Percentiles rank a stretch among this genome's conserved stretches.
These are phyloP conservation scores for Pseudorasbora parva DNA, from an alignment of 2,113 vertebrate genomes.

Conservation along the genomic window DNA sequence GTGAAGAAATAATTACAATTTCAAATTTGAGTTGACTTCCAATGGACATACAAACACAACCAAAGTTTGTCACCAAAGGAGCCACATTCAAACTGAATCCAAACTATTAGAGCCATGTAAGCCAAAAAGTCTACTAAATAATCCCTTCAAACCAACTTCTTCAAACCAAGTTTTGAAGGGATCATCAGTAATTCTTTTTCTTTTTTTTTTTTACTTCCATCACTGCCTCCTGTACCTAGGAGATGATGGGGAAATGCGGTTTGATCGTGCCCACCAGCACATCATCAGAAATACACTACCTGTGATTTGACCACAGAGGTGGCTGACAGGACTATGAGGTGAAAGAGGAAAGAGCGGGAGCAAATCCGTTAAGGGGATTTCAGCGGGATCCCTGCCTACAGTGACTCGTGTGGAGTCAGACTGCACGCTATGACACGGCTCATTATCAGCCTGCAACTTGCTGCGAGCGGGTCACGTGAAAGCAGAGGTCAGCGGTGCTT, in stretches of 20 bases:
- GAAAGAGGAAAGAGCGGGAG: neutral
- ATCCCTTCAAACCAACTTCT: constrained; percentile 15
- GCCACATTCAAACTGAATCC: neutral
- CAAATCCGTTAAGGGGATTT: constrained; percentile 44
- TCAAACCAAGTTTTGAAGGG: constrained; percentile 7
- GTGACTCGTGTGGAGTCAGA: constrained; percentile 23
- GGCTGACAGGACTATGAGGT: constrained; percentile 21
- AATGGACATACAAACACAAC: neutral
- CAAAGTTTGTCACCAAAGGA: neutral
- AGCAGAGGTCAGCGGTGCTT: constrained; percentile 14
- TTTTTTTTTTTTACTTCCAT: neutral
- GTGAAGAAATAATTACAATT: neutral
- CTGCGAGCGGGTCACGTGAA: neutral
- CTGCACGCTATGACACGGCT: constrained; percentile 31
- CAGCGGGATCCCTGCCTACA: constrained; percentile 21
- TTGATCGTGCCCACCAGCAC: constrained; percentile 41
- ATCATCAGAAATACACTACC: constrained; percentile 27
- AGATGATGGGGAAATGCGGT: constrained; percentile 4
- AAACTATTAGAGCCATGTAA: constrained; percentile 20
- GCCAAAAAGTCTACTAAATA: constrained; percentile 24
- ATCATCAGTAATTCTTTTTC: constrained; percentile 32
- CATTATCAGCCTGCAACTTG: constrained; percentile 10
- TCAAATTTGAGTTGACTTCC: neutral
- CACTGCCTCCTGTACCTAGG: constrained; percentile 2
- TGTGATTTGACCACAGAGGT: constrained; percentile 30